A percentile compares a stretch with the other conserved stretches of the same genome.
These are phyloP conservation scores for Amiota mariae DNA, from an alignment of 2,888 invertebrate genomes.

Conservation along the genomic window DNA sequence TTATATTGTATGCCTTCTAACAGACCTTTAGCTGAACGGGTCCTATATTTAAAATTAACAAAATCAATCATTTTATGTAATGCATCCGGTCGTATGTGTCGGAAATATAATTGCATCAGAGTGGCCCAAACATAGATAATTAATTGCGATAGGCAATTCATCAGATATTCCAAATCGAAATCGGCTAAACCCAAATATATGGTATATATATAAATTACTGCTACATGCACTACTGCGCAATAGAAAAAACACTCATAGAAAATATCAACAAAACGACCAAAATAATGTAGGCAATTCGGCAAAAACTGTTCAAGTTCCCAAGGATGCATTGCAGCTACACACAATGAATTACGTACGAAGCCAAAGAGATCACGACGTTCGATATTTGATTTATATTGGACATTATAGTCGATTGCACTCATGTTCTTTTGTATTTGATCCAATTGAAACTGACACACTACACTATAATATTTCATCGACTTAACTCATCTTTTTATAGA, in stretches of 20 bases:
- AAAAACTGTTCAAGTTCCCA: slow-evolving; percentile 31
- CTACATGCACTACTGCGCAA: slow-evolving; percentile 57
- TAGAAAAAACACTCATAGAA: slow-evolving; percentile 55
- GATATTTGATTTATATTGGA: no score
- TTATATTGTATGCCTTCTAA: background rate
- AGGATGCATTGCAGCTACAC: slow-evolving; percentile 57
- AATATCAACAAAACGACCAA: slow-evolving; percentile 8
- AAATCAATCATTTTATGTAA: slow-evolving; percentile 48
- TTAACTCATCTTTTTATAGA: no score
- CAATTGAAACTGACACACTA: no score
- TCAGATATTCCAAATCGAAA: slow-evolving; percentile 58
- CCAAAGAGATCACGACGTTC: slow-evolving; percentile 58
- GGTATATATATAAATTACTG: slow-evolving; percentile 57
- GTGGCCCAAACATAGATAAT: slow-evolving; percentile 63
- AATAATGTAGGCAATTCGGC: background rate
- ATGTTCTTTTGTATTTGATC: no score
- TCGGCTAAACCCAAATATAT: slow-evolving; percentile 51
- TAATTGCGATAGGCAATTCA: slow-evolving; percentile 60
- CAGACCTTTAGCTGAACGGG: slow-evolving; percentile 54
- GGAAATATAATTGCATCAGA: slow-evolving; percentile 61
- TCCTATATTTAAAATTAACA: slow-evolving; percentile 53
- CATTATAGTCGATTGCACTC: no score
- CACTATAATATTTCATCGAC: no score
- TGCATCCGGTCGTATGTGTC: slow-evolving; percentile 47
- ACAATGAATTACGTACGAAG: slow-evolving; percentile 54